Conservation (phyloP, 1,140 invertebrate species). For the Zeugodacus cucurbitae region DNA sequence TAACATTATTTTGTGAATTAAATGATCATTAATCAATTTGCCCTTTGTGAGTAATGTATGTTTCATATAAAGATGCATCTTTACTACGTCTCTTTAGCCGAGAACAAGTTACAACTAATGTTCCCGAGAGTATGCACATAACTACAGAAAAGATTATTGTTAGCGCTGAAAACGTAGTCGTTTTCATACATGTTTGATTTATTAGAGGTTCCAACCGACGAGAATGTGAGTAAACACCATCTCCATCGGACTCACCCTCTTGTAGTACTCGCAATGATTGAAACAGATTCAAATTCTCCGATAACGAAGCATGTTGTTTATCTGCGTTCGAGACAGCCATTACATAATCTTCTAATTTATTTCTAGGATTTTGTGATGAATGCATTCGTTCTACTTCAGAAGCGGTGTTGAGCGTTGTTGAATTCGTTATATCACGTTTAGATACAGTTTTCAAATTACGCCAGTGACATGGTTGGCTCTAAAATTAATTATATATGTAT, state of each 20-base stretch:
- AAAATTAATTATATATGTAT: constrained; percentile 50
- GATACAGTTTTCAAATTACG: constrained; percentile 83
- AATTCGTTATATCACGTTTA: constrained; percentile 71
- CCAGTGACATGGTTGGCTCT: constrained; percentile 95
- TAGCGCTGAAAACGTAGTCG: constrained; percentile 79
- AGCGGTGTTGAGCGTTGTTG: constrained; percentile 49
- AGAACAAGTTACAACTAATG: constrained; percentile 77
- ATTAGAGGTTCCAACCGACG: constrained; percentile 66
- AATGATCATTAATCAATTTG: constrained; percentile 58
- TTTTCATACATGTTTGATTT: constrained; percentile 79
- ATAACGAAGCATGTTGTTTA: constrained; percentile 65
- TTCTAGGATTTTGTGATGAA: constrained; percentile 46
- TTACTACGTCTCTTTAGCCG: constrained; percentile 70
- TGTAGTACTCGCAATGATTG: constrained; percentile 88
- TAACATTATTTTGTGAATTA: neutral
- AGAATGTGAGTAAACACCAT: constrained; percentile 59
- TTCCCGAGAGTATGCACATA: constrained; percentile 76
- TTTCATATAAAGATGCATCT: constrained; percentile 59
- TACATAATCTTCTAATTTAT: neutral
- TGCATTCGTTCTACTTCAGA: neutral
- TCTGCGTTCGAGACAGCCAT: constrained; percentile 43
- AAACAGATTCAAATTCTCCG: constrained; percentile 90
- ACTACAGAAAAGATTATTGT: constrained; percentile 76
- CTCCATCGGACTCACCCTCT: constrained; percentile 82
- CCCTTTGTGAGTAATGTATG: constrained; percentile 63